A percentile compares a stretch with the other conserved stretches of the same genome.
Conservation (phyloP, 2,888 invertebrate species). For the Drosophila longiperda region DNA sequence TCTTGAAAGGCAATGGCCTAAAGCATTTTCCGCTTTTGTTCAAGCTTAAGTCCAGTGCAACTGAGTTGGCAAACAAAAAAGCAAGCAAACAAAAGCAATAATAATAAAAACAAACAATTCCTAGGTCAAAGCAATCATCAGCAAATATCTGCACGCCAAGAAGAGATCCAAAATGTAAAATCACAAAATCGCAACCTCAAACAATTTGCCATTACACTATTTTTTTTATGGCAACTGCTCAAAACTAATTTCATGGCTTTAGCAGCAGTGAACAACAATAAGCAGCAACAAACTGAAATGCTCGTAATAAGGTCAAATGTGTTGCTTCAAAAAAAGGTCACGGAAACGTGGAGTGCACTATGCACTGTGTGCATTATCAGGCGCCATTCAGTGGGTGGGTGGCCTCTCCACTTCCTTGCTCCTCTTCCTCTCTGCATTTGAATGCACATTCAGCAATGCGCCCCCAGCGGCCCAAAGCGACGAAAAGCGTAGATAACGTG, state of each 20-base stretch:
- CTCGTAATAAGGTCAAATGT: slow-evolving; percentile 73
- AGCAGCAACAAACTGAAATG: slow-evolving; percentile 48
- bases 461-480: slow-evolving; percentile 53
- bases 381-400: slow-evolving; percentile 24
- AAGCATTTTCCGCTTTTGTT: slow-evolving; percentile 12
- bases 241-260: slow-evolving; percentile 73
- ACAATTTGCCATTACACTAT: slow-evolving; percentile 56
- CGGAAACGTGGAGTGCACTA: slow-evolving; percentile 54
- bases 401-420: slow-evolving; percentile 21
- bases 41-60: slow-evolving; percentile 5
- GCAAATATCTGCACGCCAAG: slow-evolving; percentile 39
- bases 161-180: slow-evolving; percentile 10
- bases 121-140: slow-evolving; percentile 57
- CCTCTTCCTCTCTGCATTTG: slow-evolving; percentile 35
- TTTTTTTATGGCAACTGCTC: slow-evolving; percentile 46
- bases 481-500: slow-evolving; percentile 25
- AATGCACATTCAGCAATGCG: slow-evolving; percentile 45
- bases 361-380: slow-evolving; percentile 15
- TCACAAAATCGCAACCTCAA: slow-evolving; percentile 28
- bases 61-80: background rate
- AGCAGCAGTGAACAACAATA: slow-evolving; percentile 39
- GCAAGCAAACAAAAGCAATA: slow-evolving; percentile 31
- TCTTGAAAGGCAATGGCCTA: slow-evolving; percentile 9
- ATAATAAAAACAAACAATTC: slow-evolving; percentile 42
- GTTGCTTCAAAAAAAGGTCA: slow-evolving; percentile 69